phyloP scores from a whole-genome alignment of 2,888 invertebrate genomes.

The Hoplodrina blanda region DNA sequence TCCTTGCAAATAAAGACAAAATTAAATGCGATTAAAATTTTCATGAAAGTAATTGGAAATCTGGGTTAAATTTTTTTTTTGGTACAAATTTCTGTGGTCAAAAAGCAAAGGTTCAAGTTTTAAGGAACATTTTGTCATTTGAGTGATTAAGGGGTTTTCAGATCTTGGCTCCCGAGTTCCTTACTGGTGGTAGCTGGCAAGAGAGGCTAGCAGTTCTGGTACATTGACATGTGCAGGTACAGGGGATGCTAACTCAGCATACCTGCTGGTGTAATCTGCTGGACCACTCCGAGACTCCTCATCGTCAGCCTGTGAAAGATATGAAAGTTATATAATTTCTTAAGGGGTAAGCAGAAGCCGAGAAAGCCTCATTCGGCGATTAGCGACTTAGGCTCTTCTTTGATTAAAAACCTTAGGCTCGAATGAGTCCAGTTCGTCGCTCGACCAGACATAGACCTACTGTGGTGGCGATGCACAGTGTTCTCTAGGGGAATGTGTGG shows the following conservation, averaged over 20 bases:
- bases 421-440: too few species aligned
- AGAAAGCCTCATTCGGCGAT: too few species aligned
- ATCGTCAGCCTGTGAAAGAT: slow-evolving; percentile 58
- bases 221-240: slow-evolving; percentile 75
- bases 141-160: slow-evolving; percentile 2
- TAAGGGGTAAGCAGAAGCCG: too few species aligned
- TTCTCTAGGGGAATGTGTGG: too few species aligned
- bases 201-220: slow-evolving; percentile 69
- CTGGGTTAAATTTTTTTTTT: neutral
- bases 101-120: neutral
- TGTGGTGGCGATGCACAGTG: too few species aligned
- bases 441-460: too few species aligned
- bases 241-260: slow-evolving; percentile 80
- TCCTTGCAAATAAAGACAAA: neutral
- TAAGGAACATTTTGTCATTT: slow-evolving; percentile 18
- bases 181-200: slow-evolving; percentile 58
- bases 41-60: neutral
- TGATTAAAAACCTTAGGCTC: too few species aligned
- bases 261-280: slow-evolving; percentile 74
- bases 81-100: slow-evolving; percentile 15
- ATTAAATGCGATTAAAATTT: slow-evolving; percentile 4
- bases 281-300: slow-evolving; percentile 35
- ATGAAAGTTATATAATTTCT: neutral
- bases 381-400: too few species aligned
- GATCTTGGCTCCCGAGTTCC: slow-evolving; percentile 12